phyloP scores from a whole-genome alignment of 2,888 invertebrate species.

The Scrobipalpa costella region DNA sequence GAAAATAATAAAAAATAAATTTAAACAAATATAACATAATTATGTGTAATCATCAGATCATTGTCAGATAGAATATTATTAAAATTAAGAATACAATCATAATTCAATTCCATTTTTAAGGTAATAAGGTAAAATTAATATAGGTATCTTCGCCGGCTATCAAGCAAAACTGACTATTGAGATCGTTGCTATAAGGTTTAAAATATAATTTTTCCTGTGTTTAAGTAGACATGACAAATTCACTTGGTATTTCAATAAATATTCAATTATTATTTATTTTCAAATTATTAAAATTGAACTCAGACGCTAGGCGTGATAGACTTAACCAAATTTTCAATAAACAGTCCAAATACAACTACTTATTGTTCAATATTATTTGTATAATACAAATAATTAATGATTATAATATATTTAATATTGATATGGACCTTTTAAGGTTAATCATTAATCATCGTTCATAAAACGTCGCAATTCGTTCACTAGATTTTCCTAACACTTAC shows the following conservation, averaged over 20 bases:
- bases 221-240: not conserved
- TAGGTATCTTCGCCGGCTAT: not conserved
- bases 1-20: constrained; percentile 30
- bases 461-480: constrained; percentile 57
- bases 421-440: constrained; percentile 80
- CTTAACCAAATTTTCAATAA: constrained; percentile 42
- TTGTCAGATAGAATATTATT: constrained; percentile 29
- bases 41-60: constrained; percentile 46
- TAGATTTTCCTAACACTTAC: constrained; percentile 63
- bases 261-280: too few relatives aligned
- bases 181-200: constrained; percentile 10
- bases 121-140: not conserved
- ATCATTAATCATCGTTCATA: constrained; percentile 58
- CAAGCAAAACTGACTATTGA: constrained; percentile 31
- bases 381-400: constrained; percentile 73
- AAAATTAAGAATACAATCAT: constrained; percentile 18
- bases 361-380: constrained; percentile 73
- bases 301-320: constrained; percentile 69
- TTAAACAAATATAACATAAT: constrained; percentile 28
- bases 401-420: constrained; percentile 79
- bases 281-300: constrained; percentile 40
- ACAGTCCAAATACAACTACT: constrained; percentile 70
- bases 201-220: not conserved
- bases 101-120: constrained; percentile 5
- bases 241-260: not conserved